These are phyloP conservation scores for Perccottus glenii DNA, from an alignment of 2,113 vertebrate genomes.

Conservation along the genomic window DNA sequence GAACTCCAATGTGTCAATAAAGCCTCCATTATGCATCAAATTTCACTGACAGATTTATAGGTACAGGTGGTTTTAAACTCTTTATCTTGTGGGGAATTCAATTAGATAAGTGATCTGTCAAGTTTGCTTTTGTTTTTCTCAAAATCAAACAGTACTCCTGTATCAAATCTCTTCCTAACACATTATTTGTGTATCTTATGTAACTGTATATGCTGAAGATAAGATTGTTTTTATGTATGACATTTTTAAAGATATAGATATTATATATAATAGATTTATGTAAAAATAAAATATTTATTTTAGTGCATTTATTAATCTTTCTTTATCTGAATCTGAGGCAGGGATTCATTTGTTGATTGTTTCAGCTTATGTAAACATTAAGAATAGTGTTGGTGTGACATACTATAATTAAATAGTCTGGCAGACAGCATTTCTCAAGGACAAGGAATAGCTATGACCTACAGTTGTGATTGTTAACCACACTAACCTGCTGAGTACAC, in stretches of 20 bases:
- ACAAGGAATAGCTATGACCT: constrained; percentile 10
- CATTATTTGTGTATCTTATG: too few relatives aligned
- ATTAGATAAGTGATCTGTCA: constrained; percentile 66
- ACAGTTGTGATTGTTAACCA: constrained; percentile 14
- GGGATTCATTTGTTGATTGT: not conserved
- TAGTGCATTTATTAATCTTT: too few relatives aligned
- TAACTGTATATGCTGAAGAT: too few relatives aligned
- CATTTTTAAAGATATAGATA: too few relatives aligned
- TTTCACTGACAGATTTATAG: constrained; percentile 72
- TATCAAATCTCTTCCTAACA: too few relatives aligned
- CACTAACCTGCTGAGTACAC: not conserved
- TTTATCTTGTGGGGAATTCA: constrained; percentile 66
- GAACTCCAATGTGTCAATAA: constrained; percentile 66
- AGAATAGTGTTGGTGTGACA: constrained; percentile 11
- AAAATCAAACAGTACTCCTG: not conserved
- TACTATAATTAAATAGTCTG: constrained; percentile 34
- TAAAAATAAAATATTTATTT: too few relatives aligned
- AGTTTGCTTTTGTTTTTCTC: constrained; percentile 31
- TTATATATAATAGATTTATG: too few relatives aligned
- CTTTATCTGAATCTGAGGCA: too few relatives aligned
- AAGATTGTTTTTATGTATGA: too few relatives aligned
- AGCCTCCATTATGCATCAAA: constrained; percentile 64
- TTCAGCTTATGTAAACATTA: constrained; percentile 33
- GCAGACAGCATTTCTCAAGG: constrained; percentile 11
- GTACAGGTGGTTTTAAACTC: constrained; percentile 69